Evolutionary conservation across 2,113 vertebrate species (phyloP).

Genomic region (Entomyzon cyanotis): DNA sequence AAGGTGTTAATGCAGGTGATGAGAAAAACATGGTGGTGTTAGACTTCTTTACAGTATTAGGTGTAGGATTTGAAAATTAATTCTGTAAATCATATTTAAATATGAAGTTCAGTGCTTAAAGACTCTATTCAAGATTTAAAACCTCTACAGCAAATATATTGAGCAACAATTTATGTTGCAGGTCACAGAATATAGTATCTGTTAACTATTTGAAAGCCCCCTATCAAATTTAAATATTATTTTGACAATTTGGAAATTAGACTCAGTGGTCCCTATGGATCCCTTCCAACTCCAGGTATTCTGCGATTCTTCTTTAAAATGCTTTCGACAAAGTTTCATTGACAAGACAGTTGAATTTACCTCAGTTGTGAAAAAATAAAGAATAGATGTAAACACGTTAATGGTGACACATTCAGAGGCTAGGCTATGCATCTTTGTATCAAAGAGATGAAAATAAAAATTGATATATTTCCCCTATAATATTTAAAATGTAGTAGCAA

Average conservation of each 20-base stretch:
- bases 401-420: not conserved
- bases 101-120: not conserved
- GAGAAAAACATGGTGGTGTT: not conserved
- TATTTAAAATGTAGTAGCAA: not conserved
- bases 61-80: not conserved
- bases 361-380: not conserved
- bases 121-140: not conserved
- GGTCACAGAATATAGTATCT: not conserved
- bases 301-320: not conserved
- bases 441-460: not conserved
- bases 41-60: not conserved
- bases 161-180: not conserved
- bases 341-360: not conserved
- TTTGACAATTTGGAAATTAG: not conserved
- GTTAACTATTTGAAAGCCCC: not conserved
- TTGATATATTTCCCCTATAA: not conserved
- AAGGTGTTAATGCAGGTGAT: not conserved
- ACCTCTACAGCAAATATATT: not conserved
- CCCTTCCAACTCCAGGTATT: not conserved
- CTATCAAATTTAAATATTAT: not conserved
- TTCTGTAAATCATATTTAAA: not conserved
- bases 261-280: rapidly evolving
- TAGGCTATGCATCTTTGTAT: not conserved
- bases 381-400: not conserved
- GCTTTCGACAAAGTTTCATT: not conserved